Conservation (phyloP, 2,797 vertebrate species). For the Falco cherrug region DNA sequence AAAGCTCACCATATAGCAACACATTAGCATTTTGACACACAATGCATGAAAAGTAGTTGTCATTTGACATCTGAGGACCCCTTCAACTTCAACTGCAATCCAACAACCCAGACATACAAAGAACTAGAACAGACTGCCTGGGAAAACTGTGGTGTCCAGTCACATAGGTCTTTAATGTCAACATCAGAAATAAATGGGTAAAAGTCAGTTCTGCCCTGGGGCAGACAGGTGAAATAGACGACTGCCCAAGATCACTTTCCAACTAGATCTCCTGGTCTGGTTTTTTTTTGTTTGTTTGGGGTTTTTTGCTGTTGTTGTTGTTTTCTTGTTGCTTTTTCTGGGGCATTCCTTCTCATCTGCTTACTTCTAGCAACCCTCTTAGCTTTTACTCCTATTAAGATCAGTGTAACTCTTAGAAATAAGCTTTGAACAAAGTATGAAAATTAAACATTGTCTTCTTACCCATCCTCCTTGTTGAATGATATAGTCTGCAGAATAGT, state of each 20-base stretch:
- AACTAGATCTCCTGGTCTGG: not conserved
- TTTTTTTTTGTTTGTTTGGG: too few species aligned
- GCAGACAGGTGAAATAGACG: not conserved
- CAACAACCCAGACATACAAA: not conserved
- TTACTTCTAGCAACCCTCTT: not conserved
- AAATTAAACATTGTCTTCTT: constrained; percentile 62
- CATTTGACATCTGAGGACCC: not conserved
- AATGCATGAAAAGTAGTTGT: not conserved
- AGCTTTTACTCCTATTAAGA: not conserved
- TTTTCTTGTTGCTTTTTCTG: not conserved
- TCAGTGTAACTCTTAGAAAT: not conserved
- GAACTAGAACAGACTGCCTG: not conserved
- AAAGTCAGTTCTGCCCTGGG: not conserved
- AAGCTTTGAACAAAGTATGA: not conserved
- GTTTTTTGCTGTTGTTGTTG: too few species aligned
- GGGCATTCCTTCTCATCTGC: not conserved
- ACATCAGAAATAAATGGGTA: not conserved
- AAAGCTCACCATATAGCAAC: not conserved
- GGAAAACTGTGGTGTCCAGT: not conserved
- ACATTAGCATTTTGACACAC: not conserved
- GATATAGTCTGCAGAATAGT: constrained; percentile 85
- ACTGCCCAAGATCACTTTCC: not conserved
- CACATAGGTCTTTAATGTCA: not conserved
- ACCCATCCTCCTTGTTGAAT: constrained; percentile 96
- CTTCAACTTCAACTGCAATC: not conserved